phyloP scores from a whole-genome alignment of 2,113 vertebrate genomes.

The Cinclus cinclus region DNA sequence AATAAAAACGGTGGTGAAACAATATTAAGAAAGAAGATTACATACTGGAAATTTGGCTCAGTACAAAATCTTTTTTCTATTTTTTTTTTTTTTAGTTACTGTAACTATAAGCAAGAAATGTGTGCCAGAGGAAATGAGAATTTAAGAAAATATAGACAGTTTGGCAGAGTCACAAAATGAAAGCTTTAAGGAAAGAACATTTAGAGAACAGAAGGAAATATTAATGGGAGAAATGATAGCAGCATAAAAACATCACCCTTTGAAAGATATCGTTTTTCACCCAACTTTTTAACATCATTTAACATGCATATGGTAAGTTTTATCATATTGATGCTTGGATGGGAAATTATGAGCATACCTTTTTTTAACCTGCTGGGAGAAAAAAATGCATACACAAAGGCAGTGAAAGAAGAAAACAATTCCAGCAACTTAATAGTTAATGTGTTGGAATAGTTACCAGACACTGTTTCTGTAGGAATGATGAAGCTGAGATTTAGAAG shows the following conservation, averaged over 20 bases:
- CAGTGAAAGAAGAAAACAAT: neutral
- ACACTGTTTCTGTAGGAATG: constrained; percentile 67
- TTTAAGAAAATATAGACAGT: constrained; percentile 66
- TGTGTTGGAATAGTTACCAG: constrained; percentile 63
- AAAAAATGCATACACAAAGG: neutral
- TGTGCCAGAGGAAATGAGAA: constrained; percentile 71
- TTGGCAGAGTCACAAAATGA: constrained; percentile 55
- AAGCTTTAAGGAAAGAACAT: constrained; percentile 62
- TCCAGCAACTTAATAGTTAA: constrained; percentile 64
- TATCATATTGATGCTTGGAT: neutral
- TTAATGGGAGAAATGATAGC: constrained; percentile 33
- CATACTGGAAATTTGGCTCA: constrained; percentile 62
- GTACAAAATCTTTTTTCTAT: constrained; percentile 1
- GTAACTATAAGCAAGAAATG: constrained; percentile 43
- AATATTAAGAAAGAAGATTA: constrained; percentile 61
- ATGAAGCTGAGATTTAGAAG: constrained; percentile 66
- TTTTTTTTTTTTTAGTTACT: constrained; percentile 2
- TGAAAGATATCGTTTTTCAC: neutral
- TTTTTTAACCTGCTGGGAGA: neutral
- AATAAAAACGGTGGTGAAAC: constrained; percentile 43
- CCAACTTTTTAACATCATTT: neutral
- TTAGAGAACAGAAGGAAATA: constrained; percentile 56
- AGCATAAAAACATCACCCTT: neutral
- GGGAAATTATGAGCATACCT: neutral
- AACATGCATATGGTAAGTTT: neutral